Percentiles rank a stretch among this genome's conserved stretches.
Evolutionary conservation across 2,797 vertebrate species (phyloP).

Genomic region (Alca torda): DNA sequence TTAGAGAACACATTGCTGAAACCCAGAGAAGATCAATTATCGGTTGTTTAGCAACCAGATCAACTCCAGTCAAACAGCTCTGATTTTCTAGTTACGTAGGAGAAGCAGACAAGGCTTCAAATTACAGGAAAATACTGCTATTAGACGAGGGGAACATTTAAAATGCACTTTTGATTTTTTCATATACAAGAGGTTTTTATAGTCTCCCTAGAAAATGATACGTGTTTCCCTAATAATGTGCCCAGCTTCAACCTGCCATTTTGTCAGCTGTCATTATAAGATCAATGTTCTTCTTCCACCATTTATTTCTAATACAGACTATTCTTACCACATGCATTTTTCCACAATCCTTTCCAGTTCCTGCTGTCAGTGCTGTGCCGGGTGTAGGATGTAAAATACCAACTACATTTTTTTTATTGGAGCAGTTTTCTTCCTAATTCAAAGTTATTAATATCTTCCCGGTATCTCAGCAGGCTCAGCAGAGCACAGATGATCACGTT

Average conservation of each 20-base stretch:
- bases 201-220: background rate
- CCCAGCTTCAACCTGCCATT: background rate
- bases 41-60: conserved; percentile 28
- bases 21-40: background rate
- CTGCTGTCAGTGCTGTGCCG: background rate
- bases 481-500: background rate
- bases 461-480: background rate
- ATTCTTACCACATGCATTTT: background rate
- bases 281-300: background rate
- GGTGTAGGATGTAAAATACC: background rate
- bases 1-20: background rate
- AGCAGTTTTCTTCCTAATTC: background rate
- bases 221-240: background rate
- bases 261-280: background rate
- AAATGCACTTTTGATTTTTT: background rate
- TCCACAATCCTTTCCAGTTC: background rate
- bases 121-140: background rate
- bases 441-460: background rate
- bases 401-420: background rate
- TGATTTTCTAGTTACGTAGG: background rate
- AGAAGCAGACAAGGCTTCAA: background rate
- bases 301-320: background rate
- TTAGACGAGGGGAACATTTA: background rate
- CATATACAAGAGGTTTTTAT: background rate
- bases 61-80: background rate